phyloP scores from a whole-genome alignment of 1,140 invertebrate species.

The Bombus superbus region DNA sequence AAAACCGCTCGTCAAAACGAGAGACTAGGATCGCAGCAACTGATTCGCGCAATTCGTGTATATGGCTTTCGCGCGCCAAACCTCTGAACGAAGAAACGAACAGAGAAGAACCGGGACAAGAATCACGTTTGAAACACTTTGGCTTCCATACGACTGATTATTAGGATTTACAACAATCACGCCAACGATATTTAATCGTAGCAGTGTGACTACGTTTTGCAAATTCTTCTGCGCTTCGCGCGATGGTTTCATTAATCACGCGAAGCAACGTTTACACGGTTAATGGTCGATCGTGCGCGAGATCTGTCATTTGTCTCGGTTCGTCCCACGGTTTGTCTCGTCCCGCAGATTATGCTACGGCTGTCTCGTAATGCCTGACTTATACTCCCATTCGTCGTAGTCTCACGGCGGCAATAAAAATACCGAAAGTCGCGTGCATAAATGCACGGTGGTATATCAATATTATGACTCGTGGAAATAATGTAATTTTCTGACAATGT shows the following conservation, averaged over 20 bases:
- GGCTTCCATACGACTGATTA: neutral
- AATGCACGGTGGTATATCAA: conserved; percentile 51
- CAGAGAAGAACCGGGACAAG: too few relatives aligned
- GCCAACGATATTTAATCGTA: neutral
- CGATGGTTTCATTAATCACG: conserved; percentile 21
- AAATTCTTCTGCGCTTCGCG: neutral
- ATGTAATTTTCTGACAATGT: neutral
- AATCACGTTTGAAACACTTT: neutral
- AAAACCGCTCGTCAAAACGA: conserved; percentile 33
- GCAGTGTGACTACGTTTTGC: neutral
- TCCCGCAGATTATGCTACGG: conserved; percentile 46
- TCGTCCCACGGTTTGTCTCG: conserved; percentile 20
- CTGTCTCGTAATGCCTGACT: conserved; percentile 53
- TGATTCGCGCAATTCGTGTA: conserved; percentile 47
- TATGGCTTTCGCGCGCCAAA: neutral
- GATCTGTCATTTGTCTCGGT: conserved; percentile 16
- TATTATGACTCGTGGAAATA: conserved; percentile 23
- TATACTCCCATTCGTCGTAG: conserved; percentile 45
- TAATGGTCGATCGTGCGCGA: neutral
- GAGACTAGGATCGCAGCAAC: conserved; percentile 26
- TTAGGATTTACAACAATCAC: neutral
- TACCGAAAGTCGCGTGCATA: conserved; percentile 48
- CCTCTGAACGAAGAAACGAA: neutral
- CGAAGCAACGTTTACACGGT: neutral
- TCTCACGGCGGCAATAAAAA: conserved; percentile 50